Evolutionary conservation across 2,113 vertebrate species (phyloP).

Genomic region (Brienomyrus brachyistius): DNA sequence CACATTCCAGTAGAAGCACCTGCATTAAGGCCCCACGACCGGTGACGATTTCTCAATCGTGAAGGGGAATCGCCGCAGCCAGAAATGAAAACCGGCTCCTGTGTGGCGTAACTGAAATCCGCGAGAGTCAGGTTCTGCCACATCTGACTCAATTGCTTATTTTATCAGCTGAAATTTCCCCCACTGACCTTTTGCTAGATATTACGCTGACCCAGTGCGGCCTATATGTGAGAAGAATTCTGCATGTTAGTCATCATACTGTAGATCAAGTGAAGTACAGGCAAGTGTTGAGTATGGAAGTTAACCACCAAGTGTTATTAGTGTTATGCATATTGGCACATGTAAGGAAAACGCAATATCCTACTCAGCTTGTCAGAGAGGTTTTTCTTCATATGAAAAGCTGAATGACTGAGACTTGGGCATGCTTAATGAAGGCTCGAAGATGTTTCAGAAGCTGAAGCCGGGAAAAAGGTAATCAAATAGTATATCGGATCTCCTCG

Average conservation of each 20-base stretch:
- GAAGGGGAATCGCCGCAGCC: not conserved
- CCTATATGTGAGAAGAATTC: not conserved
- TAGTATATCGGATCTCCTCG: not conserved
- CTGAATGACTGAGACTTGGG: not conserved
- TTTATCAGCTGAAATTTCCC: not conserved
- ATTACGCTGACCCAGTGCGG: not conserved
- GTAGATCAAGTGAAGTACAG: not conserved
- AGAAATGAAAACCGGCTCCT: not conserved
- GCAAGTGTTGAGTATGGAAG: not conserved
- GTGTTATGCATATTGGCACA: not conserved
- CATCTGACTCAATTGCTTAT: not conserved
- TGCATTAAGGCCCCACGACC: not conserved
- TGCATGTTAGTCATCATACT: not conserved
- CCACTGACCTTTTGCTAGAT: not conserved
- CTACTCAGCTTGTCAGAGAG: not conserved
- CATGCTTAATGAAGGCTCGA: not conserved
- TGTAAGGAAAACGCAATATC: not conserved
- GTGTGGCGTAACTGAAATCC: not conserved
- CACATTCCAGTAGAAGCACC: not conserved
- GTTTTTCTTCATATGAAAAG: not conserved
- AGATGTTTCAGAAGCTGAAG: not conserved
- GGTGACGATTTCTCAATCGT: not conserved
- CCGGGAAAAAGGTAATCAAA: not conserved
- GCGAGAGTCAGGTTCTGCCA: not conserved
- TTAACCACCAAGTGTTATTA: not conserved